These are phyloP conservation scores for Acholoe squamosa DNA, from an alignment of 2,888 invertebrate genomes.

Conservation along the genomic window DNA sequence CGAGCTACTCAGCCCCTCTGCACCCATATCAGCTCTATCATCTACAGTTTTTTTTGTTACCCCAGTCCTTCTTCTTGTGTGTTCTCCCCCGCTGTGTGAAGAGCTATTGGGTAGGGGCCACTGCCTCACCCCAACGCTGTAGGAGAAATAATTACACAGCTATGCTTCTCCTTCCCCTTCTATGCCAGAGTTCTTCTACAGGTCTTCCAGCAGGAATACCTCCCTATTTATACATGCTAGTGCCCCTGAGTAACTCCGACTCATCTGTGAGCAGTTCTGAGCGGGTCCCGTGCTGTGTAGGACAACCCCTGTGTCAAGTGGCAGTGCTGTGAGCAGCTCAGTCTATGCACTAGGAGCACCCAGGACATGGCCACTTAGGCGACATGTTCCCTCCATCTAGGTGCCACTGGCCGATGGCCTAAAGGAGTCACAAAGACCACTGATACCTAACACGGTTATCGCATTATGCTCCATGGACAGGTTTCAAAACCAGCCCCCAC, in stretches of 20 bases:
- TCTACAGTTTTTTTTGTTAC: background rate
- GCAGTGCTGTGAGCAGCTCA: background rate
- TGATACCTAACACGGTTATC: slow-evolving; percentile 47
- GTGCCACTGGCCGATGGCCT: background rate
- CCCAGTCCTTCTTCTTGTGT: background rate
- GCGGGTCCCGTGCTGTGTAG: slow-evolving; percentile 11
- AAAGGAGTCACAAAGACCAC: slow-evolving; percentile 35
- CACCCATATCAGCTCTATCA: slow-evolving; percentile 4
- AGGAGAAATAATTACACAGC: background rate
- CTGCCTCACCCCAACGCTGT: background rate
- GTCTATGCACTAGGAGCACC: background rate
- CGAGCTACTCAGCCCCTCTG: background rate
- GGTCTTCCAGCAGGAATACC: too few species aligned
- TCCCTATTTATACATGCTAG: too few species aligned
- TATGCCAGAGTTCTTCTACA: too few species aligned
- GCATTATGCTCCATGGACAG: background rate
- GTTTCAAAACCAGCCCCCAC: background rate
- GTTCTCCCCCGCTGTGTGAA: background rate
- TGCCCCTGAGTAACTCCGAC: too few species aligned
- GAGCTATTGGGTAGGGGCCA: background rate
- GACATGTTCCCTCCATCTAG: slow-evolving; percentile 32
- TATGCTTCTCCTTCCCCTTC: background rate
- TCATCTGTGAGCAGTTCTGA: background rate
- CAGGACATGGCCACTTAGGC: background rate
- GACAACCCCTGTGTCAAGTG: slow-evolving; percentile 25